Conservation (phyloP, 2,113 vertebrate species). For the Gymnarchus niloticus region DNA sequence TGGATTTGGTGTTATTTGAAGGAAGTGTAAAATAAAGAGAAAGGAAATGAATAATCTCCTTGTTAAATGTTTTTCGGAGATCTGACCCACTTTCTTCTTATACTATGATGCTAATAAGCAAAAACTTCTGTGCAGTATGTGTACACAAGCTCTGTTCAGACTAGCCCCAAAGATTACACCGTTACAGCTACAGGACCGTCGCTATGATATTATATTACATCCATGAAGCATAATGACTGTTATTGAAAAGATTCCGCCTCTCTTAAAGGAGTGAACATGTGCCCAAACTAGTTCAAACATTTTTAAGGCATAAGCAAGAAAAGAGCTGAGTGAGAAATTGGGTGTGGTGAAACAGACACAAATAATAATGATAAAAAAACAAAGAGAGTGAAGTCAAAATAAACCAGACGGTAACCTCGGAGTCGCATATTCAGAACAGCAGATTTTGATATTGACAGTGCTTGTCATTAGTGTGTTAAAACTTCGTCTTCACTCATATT, state of each 20-base stretch:
- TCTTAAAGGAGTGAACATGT: slow-evolving; percentile 40
- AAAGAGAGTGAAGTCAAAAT: slow-evolving; percentile 18
- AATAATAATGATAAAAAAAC: slow-evolving; percentile 23
- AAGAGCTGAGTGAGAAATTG: slow-evolving; percentile 24
- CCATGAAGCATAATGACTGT: slow-evolving; percentile 55
- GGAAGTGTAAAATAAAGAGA: slow-evolving; percentile 40
- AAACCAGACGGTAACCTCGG: not conserved
- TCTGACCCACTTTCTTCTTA: not conserved
- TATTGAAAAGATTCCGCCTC: slow-evolving; percentile 50
- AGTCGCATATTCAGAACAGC: slow-evolving; percentile 26
- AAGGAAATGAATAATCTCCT: slow-evolving; percentile 36
- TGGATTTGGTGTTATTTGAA: slow-evolving; percentile 35
- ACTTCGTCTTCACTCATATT: too few relatives aligned
- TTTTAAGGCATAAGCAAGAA: slow-evolving; percentile 17
- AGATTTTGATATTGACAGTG: not conserved
- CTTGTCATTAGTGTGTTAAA: slow-evolving; percentile 31
- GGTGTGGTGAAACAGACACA: not conserved
- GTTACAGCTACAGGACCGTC: slow-evolving; percentile 45
- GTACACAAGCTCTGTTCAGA: slow-evolving; percentile 14
- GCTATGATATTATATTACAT: slow-evolving; percentile 64
- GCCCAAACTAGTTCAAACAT: slow-evolving; percentile 35
- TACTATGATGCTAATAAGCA: not conserved
- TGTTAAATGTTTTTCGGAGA: slow-evolving; percentile 37
- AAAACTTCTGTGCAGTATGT: not conserved
- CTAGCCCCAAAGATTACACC: slow-evolving; percentile 28